Evolutionary conservation across 2,888 invertebrate species (phyloP).

Genomic region (Plusia festucae): DNA sequence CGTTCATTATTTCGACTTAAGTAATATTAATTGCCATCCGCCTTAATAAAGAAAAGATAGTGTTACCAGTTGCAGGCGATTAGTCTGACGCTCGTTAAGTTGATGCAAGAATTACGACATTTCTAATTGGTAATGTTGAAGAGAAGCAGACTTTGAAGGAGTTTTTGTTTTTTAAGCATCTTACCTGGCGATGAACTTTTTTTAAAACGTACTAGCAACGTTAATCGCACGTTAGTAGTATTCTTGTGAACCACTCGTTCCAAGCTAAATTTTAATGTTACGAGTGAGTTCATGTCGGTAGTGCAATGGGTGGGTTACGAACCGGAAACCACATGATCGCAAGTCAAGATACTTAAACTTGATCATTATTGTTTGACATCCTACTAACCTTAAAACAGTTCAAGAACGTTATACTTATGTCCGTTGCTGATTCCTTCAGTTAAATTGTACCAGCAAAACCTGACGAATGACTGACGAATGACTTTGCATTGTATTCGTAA

Average conservation of each 20-base stretch:
- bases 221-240: too few relatives aligned
- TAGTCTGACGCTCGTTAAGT: conserved; percentile 73
- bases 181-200: too few relatives aligned
- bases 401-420: conserved; percentile 13
- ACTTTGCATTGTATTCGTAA: conserved; percentile 52
- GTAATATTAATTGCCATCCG: conserved; percentile 84
- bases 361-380: conserved; percentile 15
- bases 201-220: too few relatives aligned
- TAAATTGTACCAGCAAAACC: conserved; percentile 9
- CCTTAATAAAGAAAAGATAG: conserved; percentile 79
- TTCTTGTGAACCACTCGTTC: too few relatives aligned
- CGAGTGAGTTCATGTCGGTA: too few relatives aligned
- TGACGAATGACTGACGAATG: conserved; percentile 23
- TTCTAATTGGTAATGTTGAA: conserved; percentile 70
- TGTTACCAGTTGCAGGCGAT: conserved; percentile 74
- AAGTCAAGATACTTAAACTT: too few relatives aligned
- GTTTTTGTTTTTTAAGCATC: conserved; percentile 10
- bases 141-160: conserved; percentile 24
- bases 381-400: conserved; percentile 10
- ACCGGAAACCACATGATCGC: too few relatives aligned
- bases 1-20: conserved; percentile 80
- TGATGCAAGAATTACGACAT: conserved; percentile 80
- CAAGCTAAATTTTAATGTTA: too few relatives aligned
- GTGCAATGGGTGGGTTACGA: too few relatives aligned
- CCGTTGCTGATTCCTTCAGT: conserved; percentile 14